Evolutionary conservation across 1,140 invertebrate species (phyloP), one percentile per base, ranked within the genome.

Genomic region (Drosophila santomea): DNA sequence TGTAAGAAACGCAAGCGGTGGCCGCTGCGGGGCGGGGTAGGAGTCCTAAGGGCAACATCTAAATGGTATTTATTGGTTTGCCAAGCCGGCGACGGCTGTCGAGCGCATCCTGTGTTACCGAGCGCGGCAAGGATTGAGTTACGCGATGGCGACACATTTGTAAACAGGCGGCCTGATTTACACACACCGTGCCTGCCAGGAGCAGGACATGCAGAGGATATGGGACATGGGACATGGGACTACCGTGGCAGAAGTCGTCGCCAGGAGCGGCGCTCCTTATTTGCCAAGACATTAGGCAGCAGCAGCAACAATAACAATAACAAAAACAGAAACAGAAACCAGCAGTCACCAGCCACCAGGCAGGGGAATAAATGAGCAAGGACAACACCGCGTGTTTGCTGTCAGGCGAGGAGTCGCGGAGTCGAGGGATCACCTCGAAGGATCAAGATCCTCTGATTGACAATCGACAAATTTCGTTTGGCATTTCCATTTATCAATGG

Each of bases 61-160:
- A 88, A 88, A 81, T 88, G 79, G 83, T 89, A 89, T 89, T 88
- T 88, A 84, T 88, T 88, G 84, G 85, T 88, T 88, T 88, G 84
- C 75, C 80, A 78, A 84, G 84, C 80, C 84, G 84, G 83, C 83
- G 84, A 88, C 84, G 80, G 80, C 83, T 88, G 83, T 78, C 84
- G 67, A 68, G 77, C 74, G 79, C 82, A 89, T 88, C 84, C 83
- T 88, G 84, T 76, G 61, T 51, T 35, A 17, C 17, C 62, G 32
- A 52, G 71, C 51, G 74, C 58, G 66, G 68, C 84, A 80, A 89
- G 84, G 85, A 88, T 88, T 88, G 80, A 68, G 67, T 88, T 88
- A 89, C 84, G 74, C 84, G 58, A 63, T 83, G 84, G 84, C 85
- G 84, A 88, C 84, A 88, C 84, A 88, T 88, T 88, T 88, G 84